These are phyloP conservation scores for Macrochelys suwanniensis DNA, from an alignment of 2,797 vertebrate species.

Conservation along the genomic window DNA sequence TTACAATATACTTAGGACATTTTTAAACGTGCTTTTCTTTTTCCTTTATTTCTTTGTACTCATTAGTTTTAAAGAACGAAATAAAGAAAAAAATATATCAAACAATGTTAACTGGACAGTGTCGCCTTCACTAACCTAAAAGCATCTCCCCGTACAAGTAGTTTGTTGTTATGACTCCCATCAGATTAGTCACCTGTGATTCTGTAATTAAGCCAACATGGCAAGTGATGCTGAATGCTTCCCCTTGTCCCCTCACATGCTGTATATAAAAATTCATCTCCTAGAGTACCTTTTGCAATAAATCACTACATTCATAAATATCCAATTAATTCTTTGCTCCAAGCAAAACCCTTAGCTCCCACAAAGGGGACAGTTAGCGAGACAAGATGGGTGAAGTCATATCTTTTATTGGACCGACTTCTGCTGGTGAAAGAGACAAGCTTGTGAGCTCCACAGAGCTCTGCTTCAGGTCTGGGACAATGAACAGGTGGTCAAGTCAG, in stretches of 20 bases:
- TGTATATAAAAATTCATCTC: background rate
- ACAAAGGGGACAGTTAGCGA: background rate
- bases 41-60: background rate
- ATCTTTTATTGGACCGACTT: background rate
- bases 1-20: background rate
- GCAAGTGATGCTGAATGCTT: background rate
- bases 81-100: background rate
- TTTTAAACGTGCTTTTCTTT: background rate
- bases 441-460: background rate
- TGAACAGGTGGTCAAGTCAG: background rate
- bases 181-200: background rate
- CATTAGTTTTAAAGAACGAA: background rate
- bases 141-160: background rate
- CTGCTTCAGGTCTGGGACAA: background rate
- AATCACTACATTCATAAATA: constrained; percentile 23
- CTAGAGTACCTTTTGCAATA: constrained; percentile 9
- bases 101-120: background rate
- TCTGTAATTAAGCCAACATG: constrained; percentile 6
- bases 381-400: background rate
- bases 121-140: background rate
- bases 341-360: background rate
- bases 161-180: background rate
- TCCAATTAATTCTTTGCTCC: constrained; percentile 29
- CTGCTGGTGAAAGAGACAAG: background rate
- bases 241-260: constrained; percentile 35